Percentiles rank a stretch among this genome's conserved stretches.
These are phyloP conservation scores for Drosophila sechellia DNA, from an alignment of 1,140 invertebrate genomes.

Conservation along the genomic window DNA sequence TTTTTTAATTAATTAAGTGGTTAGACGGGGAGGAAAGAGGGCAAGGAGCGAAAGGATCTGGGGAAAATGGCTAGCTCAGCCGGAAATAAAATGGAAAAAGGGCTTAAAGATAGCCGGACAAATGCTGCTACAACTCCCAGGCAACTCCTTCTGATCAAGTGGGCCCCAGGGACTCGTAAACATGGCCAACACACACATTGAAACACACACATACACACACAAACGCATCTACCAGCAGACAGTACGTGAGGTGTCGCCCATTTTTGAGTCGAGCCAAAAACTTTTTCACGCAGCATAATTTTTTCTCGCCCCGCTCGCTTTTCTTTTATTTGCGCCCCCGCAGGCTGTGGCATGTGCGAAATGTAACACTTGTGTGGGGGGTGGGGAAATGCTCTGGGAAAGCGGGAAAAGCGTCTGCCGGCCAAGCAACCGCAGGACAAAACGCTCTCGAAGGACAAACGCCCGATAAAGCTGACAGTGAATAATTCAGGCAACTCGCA, in stretches of 20 bases:
- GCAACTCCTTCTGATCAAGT: constrained; percentile 80
- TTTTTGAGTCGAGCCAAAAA: constrained; percentile 61
- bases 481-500: constrained; percentile 26
- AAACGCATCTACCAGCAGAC: constrained; percentile 17
- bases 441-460: constrained; percentile 43
- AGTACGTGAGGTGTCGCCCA: constrained; percentile 67
- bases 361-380: constrained; percentile 35
- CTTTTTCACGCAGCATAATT: constrained; percentile 64
- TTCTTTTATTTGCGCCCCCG: constrained; percentile 11
- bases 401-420: constrained; percentile 24
- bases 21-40: background rate
- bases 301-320: constrained; percentile 13
- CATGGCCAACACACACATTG: constrained; percentile 50
- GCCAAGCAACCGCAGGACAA: constrained; percentile 43
- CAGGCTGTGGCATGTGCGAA: constrained; percentile 44
- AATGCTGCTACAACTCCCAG: constrained; percentile 66
- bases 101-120: constrained; percentile 35
- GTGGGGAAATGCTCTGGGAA: background rate
- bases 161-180: constrained; percentile 78
- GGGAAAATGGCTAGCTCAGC: constrained; percentile 16
- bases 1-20: constrained; percentile 57
- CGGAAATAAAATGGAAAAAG: constrained; percentile 1
- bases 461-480: constrained; percentile 49
- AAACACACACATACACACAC: constrained; percentile 16
- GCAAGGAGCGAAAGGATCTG: fast-evolving